These are phyloP conservation scores for Gallinago stenura DNA, from an alignment of 2,797 vertebrate species.

Conservation along the genomic window DNA sequence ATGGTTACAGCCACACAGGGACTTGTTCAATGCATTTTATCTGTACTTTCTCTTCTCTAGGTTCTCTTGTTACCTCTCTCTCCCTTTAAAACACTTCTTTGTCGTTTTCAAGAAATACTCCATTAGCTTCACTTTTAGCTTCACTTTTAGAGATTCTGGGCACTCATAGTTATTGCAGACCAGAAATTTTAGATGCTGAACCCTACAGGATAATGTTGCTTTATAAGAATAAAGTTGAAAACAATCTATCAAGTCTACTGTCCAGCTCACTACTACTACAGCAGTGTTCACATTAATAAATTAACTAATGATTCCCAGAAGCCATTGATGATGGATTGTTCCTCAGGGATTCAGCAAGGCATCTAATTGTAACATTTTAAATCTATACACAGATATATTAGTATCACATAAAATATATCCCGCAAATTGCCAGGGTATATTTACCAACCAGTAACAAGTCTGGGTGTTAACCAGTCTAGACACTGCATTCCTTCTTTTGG, in stretches of 20 bases:
- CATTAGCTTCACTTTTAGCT: neutral
- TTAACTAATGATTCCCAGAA: neutral
- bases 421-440: neutral
- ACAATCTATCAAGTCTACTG: neutral
- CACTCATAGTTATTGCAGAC: neutral
- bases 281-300: neutral
- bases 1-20: neutral
- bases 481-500: neutral
- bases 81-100: neutral
- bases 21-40: neutral
- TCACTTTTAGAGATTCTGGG: neutral
- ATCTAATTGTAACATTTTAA: neutral
- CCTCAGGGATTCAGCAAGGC: neutral
- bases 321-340: neutral
- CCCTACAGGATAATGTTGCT: neutral
- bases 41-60: neutral
- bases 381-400: neutral
- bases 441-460: neutral
- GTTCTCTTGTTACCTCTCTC: neutral
- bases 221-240: neutral
- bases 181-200: neutral
- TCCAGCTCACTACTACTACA: neutral
- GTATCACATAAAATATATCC: neutral
- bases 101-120: neutral
- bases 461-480: neutral